Evolutionary conservation across 2,888 invertebrate genomes (phyloP).

Genomic region (Tridacna gigas): DNA sequence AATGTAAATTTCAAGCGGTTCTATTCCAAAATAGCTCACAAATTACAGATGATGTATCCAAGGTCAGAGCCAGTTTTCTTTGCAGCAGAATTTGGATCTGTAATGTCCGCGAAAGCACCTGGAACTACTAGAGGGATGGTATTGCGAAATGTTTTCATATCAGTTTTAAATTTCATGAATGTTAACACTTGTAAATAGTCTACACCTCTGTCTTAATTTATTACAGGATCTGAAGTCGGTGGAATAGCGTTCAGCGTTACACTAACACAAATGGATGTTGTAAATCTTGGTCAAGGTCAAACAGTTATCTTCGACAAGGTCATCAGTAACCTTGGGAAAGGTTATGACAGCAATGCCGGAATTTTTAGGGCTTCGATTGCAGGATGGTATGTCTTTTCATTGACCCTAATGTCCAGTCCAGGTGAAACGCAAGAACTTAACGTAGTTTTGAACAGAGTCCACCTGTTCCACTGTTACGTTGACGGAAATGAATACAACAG

Average conservation of each 20-base stretch:
- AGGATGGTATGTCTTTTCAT: slow-evolving; percentile 15
- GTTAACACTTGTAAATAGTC: too few relatives aligned
- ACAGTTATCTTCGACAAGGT: slow-evolving; percentile 19
- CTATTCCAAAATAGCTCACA: too few relatives aligned
- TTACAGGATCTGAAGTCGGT: too few relatives aligned
- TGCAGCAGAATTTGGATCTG: too few relatives aligned
- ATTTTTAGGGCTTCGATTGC: not conserved
- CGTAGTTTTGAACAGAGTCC: not conserved
- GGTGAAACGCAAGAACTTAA: not conserved
- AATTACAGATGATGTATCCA: too few relatives aligned
- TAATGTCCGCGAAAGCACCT: too few relatives aligned
- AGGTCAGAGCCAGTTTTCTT: too few relatives aligned
- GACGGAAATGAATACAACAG: not conserved
- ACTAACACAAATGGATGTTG: not conserved
- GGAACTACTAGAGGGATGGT: too few relatives aligned
- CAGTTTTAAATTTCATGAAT: too few relatives aligned
- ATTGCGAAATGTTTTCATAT: too few relatives aligned
- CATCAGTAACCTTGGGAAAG: slow-evolving; percentile 22
- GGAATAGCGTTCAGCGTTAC: slow-evolving; percentile 12
- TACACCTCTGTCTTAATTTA: too few relatives aligned
- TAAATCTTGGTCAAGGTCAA: slow-evolving; percentile 16
- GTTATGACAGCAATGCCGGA: not conserved
- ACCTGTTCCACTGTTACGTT: not conserved
- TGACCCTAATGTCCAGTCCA: slow-evolving; percentile 10
- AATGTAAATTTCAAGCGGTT: too few relatives aligned